Conservation (phyloP, 1,140 invertebrate species). For the Cyphomyrmex costatus region DNA sequence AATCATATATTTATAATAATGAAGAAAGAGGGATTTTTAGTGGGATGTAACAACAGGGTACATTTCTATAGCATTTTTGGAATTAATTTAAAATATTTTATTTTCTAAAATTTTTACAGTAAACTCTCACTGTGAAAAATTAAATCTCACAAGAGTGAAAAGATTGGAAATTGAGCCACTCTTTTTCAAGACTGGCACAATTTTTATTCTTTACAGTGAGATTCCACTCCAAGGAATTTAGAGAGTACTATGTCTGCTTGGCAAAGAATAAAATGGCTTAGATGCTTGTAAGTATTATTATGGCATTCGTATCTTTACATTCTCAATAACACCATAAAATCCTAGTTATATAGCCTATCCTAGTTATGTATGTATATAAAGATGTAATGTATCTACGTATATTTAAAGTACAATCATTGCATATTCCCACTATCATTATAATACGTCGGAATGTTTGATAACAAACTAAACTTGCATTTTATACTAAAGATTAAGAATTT, state of each 20-base stretch:
- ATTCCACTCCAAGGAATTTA: too few species aligned
- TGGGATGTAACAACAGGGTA: too few species aligned
- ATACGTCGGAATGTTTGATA: conserved; percentile 5
- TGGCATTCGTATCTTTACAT: neutral
- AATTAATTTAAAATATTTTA: conserved; percentile 24
- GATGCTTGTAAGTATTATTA: neutral
- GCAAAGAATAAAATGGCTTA: neutral
- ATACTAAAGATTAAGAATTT: neutral
- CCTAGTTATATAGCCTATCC: neutral
- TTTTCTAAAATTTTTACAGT: too few species aligned
- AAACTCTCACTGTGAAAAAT: too few species aligned
- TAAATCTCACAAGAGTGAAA: too few species aligned
- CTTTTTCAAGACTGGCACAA: too few species aligned
- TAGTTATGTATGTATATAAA: neutral
- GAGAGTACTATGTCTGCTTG: neutral
- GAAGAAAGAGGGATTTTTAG: too few species aligned
- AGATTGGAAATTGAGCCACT: too few species aligned
- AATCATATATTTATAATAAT: too few species aligned
- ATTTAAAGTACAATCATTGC: conserved; percentile 3
- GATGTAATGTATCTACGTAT: neutral
- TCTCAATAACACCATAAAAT: conserved; percentile 33
- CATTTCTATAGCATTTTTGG: neutral
- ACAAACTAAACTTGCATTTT: neutral
- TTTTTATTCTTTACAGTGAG: too few species aligned
- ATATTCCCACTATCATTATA: neutral